Evolutionary conservation across 2,113 vertebrate genomes (phyloP).

Genomic region (Dipodomys spectabilis): DNA sequence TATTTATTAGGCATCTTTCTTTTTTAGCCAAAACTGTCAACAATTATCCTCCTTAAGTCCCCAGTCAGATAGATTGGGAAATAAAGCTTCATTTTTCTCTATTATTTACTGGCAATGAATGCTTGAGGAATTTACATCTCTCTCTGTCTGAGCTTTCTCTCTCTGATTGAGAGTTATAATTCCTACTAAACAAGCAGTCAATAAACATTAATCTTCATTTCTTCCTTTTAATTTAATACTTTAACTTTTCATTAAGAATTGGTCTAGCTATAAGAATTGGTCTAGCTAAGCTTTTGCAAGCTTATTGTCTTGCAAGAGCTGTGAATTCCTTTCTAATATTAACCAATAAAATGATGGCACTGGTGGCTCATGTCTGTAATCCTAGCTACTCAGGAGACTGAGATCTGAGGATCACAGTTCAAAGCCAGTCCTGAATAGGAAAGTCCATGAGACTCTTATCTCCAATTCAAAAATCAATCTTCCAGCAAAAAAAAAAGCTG

Average conservation of each 20-base stretch:
- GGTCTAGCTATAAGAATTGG: neutral
- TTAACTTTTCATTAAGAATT: neutral
- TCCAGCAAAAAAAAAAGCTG: too few species aligned
- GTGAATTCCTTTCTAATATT: neutral
- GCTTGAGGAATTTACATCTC: neutral
- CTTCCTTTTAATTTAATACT: slow-evolving; percentile 25
- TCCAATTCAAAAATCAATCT: too few species aligned
- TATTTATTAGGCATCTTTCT: neutral
- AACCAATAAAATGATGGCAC: neutral
- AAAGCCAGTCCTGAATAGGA: too few species aligned
- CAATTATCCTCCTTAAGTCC: neutral
- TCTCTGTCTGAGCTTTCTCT: neutral
- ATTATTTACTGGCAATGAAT: neutral
- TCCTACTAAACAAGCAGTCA: neutral
- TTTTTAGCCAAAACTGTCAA: neutral
- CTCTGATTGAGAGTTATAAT: neutral
- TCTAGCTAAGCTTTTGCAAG: neutral
- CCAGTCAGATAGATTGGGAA: slow-evolving; percentile 18
- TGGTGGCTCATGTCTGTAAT: too few species aligned
- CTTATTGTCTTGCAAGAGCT: neutral
- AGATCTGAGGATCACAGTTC: too few species aligned
- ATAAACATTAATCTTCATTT: neutral
- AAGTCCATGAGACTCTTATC: too few species aligned
- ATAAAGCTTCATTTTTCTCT: slow-evolving; percentile 7
- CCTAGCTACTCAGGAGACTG: too few species aligned